Evolutionary conservation across 2,797 vertebrate genomes (phyloP).

Genomic region (Malacoctenus gilli): DNA sequence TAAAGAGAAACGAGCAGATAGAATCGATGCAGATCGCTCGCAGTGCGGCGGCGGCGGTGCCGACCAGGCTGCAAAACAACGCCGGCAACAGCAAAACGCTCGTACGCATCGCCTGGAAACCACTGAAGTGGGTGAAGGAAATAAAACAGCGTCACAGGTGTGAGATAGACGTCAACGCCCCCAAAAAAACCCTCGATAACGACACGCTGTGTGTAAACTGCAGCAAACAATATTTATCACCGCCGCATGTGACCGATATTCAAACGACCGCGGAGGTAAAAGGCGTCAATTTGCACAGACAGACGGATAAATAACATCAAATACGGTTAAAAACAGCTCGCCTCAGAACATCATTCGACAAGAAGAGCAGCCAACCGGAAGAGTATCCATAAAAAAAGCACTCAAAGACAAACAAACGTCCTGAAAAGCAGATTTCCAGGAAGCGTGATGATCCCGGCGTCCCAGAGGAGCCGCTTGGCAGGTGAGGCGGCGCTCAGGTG

Average conservation of each 20-base stretch:
- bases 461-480: no score
- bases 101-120: slow-evolving; percentile 26
- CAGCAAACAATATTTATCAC: slow-evolving; percentile 62
- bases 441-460: slow-evolving; percentile 16
- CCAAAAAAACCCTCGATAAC: slow-evolving; percentile 50
- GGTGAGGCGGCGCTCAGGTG: slow-evolving; percentile 43
- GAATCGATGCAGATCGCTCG: slow-evolving; percentile 75
- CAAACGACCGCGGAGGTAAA: slow-evolving; percentile 44
- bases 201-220: slow-evolving; percentile 50
- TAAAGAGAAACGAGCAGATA: slow-evolving; percentile 79
- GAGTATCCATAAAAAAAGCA: not conserved
- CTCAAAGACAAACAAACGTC: slow-evolving; percentile 25
- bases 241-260: slow-evolving; percentile 51
- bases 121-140: slow-evolving; percentile 13
- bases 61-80: slow-evolving; percentile 21
- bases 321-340: slow-evolving; percentile 47
- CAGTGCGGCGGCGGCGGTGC: slow-evolving; percentile 61
- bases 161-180: slow-evolving; percentile 43
- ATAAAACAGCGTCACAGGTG: slow-evolving; percentile 42
- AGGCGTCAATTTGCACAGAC: slow-evolving; percentile 48
- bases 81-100: slow-evolving; percentile 28
- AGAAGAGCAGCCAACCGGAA: slow-evolving; percentile 32
- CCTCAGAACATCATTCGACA: slow-evolving; percentile 36
- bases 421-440: slow-evolving; percentile 32
- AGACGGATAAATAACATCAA: slow-evolving; percentile 56